These are phyloP conservation scores for Parelbella ahira DNA, from an alignment of 2,888 invertebrate genomes.

Conservation along the genomic window DNA sequence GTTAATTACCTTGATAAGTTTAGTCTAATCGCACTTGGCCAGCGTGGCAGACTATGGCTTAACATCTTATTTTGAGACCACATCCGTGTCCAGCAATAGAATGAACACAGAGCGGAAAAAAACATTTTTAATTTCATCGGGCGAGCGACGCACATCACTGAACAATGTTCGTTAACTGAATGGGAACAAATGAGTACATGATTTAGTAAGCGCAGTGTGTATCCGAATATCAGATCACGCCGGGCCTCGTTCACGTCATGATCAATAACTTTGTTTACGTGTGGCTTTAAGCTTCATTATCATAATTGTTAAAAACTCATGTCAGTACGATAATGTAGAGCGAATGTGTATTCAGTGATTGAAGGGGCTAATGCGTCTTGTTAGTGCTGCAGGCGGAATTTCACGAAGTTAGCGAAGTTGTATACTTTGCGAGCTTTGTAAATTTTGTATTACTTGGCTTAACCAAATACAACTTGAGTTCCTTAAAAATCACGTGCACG, in stretches of 20 bases:
- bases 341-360: too few species aligned
- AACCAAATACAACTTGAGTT: constrained; percentile 10
- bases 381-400: constrained; percentile 12
- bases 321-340: background rate
- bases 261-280: constrained; percentile 49
- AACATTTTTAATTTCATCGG: constrained; percentile 43
- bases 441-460: constrained; percentile 5
- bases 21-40: too few species aligned
- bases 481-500: constrained; percentile 11
- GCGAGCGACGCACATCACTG: constrained; percentile 47
- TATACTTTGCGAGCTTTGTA: constrained; percentile 12
- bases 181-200: constrained; percentile 68
- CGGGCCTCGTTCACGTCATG: constrained; percentile 50
- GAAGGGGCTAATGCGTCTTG: background rate
- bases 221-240: constrained; percentile 53
- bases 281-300: constrained; percentile 36
- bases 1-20: too few species aligned
- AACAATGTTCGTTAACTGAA: constrained; percentile 62
- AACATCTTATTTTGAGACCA: too few species aligned
- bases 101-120: too few species aligned
- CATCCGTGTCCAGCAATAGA: too few species aligned
- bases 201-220: constrained; percentile 58
- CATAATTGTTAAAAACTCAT: constrained; percentile 28
- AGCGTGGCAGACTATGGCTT: too few species aligned
- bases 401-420: constrained; percentile 11